These are phyloP conservation scores for Nyctibius bracteatus DNA, from an alignment of 2,113 vertebrate genomes.

Conservation along the genomic window DNA sequence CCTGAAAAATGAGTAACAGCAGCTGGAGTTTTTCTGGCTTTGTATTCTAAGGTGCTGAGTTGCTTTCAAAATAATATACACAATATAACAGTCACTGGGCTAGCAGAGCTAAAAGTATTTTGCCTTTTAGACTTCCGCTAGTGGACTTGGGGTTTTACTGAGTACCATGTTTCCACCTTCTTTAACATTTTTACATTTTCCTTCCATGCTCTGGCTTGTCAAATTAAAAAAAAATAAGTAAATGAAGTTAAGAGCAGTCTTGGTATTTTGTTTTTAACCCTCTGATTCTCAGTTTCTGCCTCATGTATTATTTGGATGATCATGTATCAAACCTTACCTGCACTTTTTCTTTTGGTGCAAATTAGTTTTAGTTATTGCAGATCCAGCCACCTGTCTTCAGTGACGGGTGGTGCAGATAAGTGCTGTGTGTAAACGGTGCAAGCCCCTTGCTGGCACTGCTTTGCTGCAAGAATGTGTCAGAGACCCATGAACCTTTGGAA, in stretches of 20 bases:
- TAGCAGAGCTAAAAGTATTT: not conserved
- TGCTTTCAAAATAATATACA: not conserved
- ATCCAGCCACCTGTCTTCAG: not conserved
- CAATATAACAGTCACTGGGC: not conserved
- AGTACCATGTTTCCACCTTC: not conserved
- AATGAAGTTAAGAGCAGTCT: not conserved
- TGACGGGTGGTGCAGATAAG: not conserved
- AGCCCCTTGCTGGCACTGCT: not conserved
- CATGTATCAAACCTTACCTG: not conserved
- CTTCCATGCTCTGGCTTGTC: not conserved
- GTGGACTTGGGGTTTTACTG: not conserved
- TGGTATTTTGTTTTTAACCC: not conserved
- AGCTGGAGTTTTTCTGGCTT: not conserved
- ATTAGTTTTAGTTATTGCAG: not conserved
- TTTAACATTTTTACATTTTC: not conserved
- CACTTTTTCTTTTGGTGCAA: not conserved
- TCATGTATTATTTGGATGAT: not conserved
- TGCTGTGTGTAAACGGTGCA: not conserved
- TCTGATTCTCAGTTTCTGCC: not conserved
- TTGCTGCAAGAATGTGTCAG: not conserved
- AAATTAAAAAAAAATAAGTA: not conserved
- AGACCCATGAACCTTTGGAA: not conserved
- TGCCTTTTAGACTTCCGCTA: not conserved
- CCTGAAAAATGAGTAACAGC: not conserved
- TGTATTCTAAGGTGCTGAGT: not conserved